These are phyloP conservation scores for Vulpes ferrilata DNA, from an alignment of 2,113 vertebrate species.

Conservation along the genomic window DNA sequence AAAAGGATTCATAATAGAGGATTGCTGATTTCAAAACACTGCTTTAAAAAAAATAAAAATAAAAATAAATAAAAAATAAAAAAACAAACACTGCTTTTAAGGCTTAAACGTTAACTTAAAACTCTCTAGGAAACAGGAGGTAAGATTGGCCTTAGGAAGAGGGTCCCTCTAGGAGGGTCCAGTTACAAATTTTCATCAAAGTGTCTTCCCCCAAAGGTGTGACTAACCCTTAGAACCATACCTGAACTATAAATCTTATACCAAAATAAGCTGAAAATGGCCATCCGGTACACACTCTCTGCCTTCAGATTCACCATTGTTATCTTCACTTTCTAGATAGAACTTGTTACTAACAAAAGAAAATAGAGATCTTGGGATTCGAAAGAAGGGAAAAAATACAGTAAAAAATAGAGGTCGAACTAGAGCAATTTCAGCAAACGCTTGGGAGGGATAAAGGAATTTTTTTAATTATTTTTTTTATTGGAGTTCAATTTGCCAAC, in stretches of 20 bases:
- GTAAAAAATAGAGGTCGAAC: neutral
- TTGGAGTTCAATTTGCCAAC: no score
- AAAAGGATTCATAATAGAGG: constrained; percentile 11
- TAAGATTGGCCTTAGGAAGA: neutral
- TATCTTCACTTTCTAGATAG: neutral
- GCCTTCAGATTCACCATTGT: neutral
- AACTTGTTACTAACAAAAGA: constrained; percentile 42
- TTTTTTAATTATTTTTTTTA: no score
- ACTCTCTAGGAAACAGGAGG: neutral
- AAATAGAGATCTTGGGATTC: neutral
- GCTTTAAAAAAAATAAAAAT: neutral
- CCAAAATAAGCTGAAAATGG: neutral
- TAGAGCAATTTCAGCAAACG: constrained; percentile 11
- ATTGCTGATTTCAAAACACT: constrained; percentile 28
- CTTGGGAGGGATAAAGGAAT: neutral
- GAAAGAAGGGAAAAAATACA: neutral
- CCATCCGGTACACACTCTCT: neutral
- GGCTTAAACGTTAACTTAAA: neutral
- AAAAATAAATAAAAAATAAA: no score
- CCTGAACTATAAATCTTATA: neutral
- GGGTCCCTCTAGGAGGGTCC: neutral
- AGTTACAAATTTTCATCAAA: neutral
- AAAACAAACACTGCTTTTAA: constrained; percentile 1
- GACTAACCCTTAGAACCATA: neutral
- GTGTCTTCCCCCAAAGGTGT: neutral